Evolutionary conservation across 1,140 invertebrate species (phyloP).

Genomic region (Galendromus occidentalis): DNA sequence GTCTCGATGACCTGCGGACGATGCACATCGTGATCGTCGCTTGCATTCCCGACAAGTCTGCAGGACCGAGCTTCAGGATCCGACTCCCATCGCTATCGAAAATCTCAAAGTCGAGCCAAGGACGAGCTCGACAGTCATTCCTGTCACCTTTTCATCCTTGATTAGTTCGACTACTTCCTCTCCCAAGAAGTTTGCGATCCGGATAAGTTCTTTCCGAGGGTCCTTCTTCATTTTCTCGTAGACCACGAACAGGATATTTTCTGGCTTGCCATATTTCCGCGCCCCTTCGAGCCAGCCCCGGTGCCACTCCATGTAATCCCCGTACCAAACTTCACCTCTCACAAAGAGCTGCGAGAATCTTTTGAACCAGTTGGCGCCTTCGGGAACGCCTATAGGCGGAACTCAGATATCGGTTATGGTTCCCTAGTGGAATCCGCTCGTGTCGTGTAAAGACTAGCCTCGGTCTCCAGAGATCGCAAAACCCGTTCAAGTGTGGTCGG

Average conservation of each 20-base stretch:
- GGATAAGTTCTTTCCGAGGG: conserved; percentile 25
- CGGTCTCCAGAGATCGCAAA: no score
- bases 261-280: conserved; percentile 21
- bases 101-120: no score
- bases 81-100: neutral
- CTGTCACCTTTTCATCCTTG: conserved; percentile 21
- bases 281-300: conserved; percentile 23
- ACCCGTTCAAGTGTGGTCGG: no score
- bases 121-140: no score
- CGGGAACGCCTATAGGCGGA: no score
- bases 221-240: conserved; percentile 34
- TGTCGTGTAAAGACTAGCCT: no score
- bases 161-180: conserved; percentile 19
- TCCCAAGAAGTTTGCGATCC: conserved; percentile 30
- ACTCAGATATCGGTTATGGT: no score
- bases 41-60: no score
- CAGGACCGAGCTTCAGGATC: no score
- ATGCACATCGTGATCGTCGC: no score
- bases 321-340: conserved; percentile 24
- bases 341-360: conserved; percentile 26
- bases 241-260: conserved; percentile 30
- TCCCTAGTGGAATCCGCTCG: no score
- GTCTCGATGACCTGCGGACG: neutral
- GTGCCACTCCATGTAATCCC: conserved; percentile 28
- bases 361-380: conserved; percentile 19